Conservation (phyloP, 2,113 vertebrate genomes). For the Rutilus rutilus region DNA sequence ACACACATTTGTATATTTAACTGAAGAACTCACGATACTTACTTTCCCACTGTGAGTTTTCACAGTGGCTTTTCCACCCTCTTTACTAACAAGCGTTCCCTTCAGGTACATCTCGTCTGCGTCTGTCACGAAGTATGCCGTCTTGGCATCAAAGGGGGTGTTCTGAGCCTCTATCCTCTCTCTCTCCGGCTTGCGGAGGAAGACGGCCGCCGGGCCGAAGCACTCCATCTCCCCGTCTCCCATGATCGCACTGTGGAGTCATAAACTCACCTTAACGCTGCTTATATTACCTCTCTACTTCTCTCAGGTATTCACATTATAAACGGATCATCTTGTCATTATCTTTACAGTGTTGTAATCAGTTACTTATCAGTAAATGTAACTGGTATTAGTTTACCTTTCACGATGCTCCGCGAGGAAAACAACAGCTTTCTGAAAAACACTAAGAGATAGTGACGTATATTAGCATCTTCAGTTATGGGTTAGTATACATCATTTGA, state of each 20-base stretch:
- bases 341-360: too few species aligned
- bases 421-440: too few species aligned
- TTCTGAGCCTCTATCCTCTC: slow-evolving; percentile 82
- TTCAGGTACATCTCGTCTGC: neutral
- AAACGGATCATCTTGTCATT: too few species aligned
- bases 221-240: slow-evolving; percentile 81
- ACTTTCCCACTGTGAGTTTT: slow-evolving; percentile 61
- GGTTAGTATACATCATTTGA: too few species aligned
- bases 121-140: slow-evolving; percentile 54
- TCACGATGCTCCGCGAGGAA: too few species aligned
- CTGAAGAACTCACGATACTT: neutral
- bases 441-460: too few species aligned
- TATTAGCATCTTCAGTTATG: too few species aligned
- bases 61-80: slow-evolving; percentile 78
- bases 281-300: neutral
- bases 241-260: slow-evolving; percentile 68
- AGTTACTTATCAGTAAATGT: too few species aligned
- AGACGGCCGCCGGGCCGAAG: slow-evolving; percentile 76
- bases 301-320: too few species aligned
- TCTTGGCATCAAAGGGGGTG: slow-evolving; percentile 86
- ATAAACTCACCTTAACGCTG: neutral
- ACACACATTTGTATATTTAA: too few species aligned
- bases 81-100: neutral
- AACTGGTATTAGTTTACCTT: too few species aligned
- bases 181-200: slow-evolving; percentile 76